These are phyloP conservation scores for Pteronotus mesoamericanus DNA, from an alignment of 2,797 vertebrate species.

Conservation along the genomic window DNA sequence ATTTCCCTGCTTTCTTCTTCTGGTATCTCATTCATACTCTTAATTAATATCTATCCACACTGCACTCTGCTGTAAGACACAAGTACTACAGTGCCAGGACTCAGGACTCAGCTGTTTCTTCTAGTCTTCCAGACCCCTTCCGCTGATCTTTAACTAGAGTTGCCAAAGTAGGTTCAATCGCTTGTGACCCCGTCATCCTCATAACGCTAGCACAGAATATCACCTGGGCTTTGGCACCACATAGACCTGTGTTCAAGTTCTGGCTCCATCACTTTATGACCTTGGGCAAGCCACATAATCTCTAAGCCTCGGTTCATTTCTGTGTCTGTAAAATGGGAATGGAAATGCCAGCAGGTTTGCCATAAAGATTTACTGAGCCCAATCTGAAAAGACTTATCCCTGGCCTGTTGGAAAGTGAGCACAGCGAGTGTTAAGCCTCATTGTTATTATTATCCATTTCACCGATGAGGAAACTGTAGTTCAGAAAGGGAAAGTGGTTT, in stretches of 20 bases:
- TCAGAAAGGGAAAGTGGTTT: neutral
- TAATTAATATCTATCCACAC: neutral
- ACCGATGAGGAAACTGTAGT: neutral
- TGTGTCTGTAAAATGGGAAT: neutral
- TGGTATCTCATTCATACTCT: neutral
- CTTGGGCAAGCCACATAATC: neutral
- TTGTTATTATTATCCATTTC: neutral
- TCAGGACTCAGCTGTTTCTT: rapidly evolving
- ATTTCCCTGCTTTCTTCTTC: slow-evolving; percentile 10
- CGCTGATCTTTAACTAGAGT: neutral
- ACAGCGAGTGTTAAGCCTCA: neutral
- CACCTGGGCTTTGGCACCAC: neutral
- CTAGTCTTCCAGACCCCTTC: neutral
- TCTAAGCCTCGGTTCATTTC: neutral
- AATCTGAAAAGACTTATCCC: neutral
- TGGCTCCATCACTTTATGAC: neutral
- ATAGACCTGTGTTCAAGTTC: neutral
- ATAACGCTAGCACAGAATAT: neutral
- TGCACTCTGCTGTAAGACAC: neutral
- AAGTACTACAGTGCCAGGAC: neutral
- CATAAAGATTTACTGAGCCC: neutral
- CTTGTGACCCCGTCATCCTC: neutral
- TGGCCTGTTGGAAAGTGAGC: neutral
- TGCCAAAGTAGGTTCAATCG: neutral
- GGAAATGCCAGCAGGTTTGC: neutral